Evolutionary conservation across 2,888 invertebrate species (phyloP).

Genomic region (Clostera curtula): DNA sequence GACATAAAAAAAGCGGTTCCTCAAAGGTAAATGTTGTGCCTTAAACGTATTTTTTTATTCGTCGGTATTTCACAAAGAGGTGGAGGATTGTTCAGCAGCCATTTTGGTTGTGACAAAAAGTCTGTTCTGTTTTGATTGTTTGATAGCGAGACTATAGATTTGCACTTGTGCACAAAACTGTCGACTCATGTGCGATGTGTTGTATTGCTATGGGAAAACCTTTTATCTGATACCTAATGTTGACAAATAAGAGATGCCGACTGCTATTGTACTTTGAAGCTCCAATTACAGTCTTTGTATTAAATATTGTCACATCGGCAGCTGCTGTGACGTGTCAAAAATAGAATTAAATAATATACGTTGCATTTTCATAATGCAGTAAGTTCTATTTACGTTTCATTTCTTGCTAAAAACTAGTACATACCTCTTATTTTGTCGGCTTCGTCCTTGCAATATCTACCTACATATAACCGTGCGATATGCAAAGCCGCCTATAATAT

Average conservation of each 20-base stretch:
- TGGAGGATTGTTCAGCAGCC: slow-evolving; percentile 52
- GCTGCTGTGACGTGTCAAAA: no score
- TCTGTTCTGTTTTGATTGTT: slow-evolving; percentile 60
- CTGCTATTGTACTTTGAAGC: slow-evolving; percentile 14
- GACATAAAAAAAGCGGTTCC: slow-evolving; percentile 32
- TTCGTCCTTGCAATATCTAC: no score
- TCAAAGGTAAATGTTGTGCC: slow-evolving; percentile 43
- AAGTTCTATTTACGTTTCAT: no score
- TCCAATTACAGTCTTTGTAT: no score
- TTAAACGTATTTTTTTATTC: slow-evolving; percentile 32
- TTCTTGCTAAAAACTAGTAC: no score
- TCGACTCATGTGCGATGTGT: slow-evolving; percentile 38
- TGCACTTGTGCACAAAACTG: slow-evolving; percentile 46
- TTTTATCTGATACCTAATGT: slow-evolving; percentile 40
- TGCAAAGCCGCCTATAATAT: no score
- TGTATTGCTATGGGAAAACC: slow-evolving; percentile 31
- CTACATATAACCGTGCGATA: no score
- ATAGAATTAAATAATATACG: no score
- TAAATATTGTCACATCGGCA: no score
- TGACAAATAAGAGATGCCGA: slow-evolving; percentile 34
- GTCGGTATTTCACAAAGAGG: slow-evolving; percentile 46
- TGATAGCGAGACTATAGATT: slow-evolving; percentile 51
- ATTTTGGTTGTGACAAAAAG: slow-evolving; percentile 41
- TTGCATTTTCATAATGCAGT: no score
- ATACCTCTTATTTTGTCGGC: no score